These are phyloP conservation scores for Gobionotothen gibberifrons DNA, from an alignment of 2,797 vertebrate species.

Conservation along the genomic window DNA sequence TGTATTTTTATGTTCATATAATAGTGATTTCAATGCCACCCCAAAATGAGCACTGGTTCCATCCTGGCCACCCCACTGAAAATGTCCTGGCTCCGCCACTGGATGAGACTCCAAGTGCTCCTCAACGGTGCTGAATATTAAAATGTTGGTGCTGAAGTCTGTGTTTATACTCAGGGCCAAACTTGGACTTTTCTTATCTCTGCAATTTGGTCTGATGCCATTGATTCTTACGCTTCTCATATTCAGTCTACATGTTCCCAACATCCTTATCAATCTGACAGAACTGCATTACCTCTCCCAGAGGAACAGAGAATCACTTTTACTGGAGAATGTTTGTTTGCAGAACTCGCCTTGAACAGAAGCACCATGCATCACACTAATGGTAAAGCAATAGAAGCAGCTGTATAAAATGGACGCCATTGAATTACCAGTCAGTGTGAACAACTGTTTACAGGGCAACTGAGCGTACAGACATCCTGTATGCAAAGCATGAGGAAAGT, in stretches of 20 bases:
- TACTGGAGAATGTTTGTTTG: background rate
- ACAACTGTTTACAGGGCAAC: conserved; percentile 3
- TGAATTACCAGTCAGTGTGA: background rate
- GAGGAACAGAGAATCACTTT: background rate
- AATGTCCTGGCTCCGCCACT: too few relatives aligned
- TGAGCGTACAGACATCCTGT: background rate
- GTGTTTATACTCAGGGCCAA: too few relatives aligned
- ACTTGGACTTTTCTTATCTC: too few relatives aligned
- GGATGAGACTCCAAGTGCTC: too few relatives aligned
- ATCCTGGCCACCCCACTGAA: too few relatives aligned
- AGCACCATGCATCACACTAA: background rate
- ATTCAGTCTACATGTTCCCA: background rate
- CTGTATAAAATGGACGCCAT: background rate
- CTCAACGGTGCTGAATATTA: too few relatives aligned
- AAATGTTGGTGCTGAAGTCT: too few relatives aligned
- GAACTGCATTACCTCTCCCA: background rate
- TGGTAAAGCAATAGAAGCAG: background rate
- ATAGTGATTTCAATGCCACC: too few relatives aligned
- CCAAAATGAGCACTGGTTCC: too few relatives aligned
- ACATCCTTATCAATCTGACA: background rate
- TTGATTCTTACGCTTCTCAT: background rate
- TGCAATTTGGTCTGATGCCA: background rate
- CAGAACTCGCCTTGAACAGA: background rate
- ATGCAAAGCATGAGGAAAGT: conserved; percentile 7
- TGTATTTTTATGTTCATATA: too few relatives aligned